Evolutionary conservation across 2,113 vertebrate species (phyloP).

Genomic region (Larimichthys crocea): DNA sequence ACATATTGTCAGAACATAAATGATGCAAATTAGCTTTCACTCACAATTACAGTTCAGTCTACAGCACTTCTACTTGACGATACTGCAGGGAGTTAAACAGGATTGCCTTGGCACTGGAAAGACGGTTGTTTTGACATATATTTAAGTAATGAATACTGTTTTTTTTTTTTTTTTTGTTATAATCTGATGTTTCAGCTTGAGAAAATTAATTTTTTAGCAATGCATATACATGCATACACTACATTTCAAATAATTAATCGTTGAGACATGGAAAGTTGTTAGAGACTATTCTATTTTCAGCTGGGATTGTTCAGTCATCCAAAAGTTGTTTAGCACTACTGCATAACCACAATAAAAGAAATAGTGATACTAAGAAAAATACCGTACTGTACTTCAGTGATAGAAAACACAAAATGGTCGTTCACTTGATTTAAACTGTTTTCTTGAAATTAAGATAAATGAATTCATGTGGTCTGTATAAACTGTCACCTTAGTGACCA

Average conservation of each 20-base stretch:
- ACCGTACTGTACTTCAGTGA: not conserved
- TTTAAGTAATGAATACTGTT: not conserved
- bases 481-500: not conserved
- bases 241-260: too few relatives aligned
- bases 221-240: too few relatives aligned
- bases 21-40: not conserved
- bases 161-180: too few relatives aligned
- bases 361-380: not conserved
- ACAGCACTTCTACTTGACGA: not conserved
- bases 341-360: not conserved
- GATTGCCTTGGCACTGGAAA: not conserved
- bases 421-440: not conserved
- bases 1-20: slow-evolving; percentile 3
- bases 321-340: not conserved
- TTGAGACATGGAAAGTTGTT: not conserved
- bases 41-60: not conserved
- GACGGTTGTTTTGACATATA: not conserved
- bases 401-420: not conserved
- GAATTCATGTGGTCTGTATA: not conserved
- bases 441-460: not conserved
- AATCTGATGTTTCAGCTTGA: not conserved
- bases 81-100: not conserved
- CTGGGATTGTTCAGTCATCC: not conserved
- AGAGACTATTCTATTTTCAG: not conserved
- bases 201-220: not conserved